Evolutionary conservation across 2,888 invertebrate genomes (phyloP).

Genomic region (Halictus quadricinctus): DNA sequence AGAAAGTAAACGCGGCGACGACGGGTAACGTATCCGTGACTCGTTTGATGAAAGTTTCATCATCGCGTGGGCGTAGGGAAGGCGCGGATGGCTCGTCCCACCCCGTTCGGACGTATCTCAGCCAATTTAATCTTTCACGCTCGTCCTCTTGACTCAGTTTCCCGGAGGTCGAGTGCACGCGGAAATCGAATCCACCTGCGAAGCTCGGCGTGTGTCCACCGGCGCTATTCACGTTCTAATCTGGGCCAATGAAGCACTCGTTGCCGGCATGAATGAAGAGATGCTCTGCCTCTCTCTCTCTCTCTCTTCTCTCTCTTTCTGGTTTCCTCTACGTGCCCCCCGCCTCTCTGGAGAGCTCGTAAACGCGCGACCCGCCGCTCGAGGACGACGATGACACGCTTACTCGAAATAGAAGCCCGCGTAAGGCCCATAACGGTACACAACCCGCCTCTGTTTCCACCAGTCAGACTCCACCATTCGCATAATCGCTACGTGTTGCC

Average conservation of each 20-base stretch:
- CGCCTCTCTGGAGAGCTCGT: constrained; percentile 40
- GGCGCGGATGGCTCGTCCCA: background rate
- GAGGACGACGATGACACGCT: constrained; percentile 63
- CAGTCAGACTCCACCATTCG: constrained; percentile 33
- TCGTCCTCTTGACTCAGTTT: constrained; percentile 58
- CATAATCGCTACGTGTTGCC: constrained; percentile 38
- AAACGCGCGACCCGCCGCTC: constrained; percentile 43
- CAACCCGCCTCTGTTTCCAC: constrained; percentile 39
- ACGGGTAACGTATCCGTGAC: constrained; percentile 38
- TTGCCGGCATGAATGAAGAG: constrained; percentile 70
- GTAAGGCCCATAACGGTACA: constrained; percentile 65
- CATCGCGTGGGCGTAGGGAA: background rate
- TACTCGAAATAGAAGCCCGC: constrained; percentile 69
- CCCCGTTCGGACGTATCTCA: constrained; percentile 27
- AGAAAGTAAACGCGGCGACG: constrained; percentile 24
- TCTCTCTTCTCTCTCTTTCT: background rate
- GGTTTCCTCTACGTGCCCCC: background rate
- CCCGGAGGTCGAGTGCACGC: constrained; percentile 49
- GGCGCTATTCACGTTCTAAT: constrained; percentile 74
- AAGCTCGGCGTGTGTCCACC: constrained; percentile 56
- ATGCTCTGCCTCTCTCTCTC: constrained; percentile 9
- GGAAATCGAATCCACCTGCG: constrained; percentile 67
- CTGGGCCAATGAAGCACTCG: constrained; percentile 74
- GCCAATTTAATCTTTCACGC: constrained; percentile 57
- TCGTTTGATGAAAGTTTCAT: constrained; percentile 51